A percentile compares a stretch with the other conserved stretches of the same genome.
phyloP scores from a whole-genome alignment of 2,113 vertebrate species.

The Hylia prasina region DNA sequence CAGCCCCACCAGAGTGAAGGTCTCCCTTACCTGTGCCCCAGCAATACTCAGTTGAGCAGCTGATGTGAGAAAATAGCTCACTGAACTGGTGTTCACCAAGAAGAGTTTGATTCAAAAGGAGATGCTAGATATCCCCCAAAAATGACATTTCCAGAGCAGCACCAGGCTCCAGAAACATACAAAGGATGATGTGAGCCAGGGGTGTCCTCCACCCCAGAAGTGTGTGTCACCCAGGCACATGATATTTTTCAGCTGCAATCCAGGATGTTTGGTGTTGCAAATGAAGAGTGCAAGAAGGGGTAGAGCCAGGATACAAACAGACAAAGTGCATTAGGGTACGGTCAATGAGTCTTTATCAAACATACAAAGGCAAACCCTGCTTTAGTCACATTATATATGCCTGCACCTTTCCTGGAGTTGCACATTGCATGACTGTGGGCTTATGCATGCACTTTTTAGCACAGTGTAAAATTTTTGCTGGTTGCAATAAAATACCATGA shows the following conservation, averaged over 20 bases:
- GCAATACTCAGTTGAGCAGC: not conserved
- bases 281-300: not conserved
- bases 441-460: not conserved
- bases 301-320: not conserved
- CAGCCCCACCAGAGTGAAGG: not conserved
- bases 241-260: not conserved
- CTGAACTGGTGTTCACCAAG: not conserved
- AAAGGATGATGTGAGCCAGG: not conserved
- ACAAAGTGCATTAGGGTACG: not conserved
- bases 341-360: not conserved
- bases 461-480: not conserved
- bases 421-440: rapidly evolving
- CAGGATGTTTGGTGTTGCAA: not conserved
- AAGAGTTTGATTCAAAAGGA: not conserved
- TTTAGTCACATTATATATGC: not conserved
- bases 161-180: not conserved
- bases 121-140: not conserved
- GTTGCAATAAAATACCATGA: not conserved
- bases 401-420: not conserved
- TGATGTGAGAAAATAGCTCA: not conserved
- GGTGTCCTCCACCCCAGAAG: not conserved
- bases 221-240: too few species aligned
- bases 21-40: not conserved
- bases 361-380: not conserved
- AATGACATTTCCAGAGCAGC: not conserved